Conservation (phyloP, 2,888 invertebrate species). For the Schizotus pectinicornis region DNA sequence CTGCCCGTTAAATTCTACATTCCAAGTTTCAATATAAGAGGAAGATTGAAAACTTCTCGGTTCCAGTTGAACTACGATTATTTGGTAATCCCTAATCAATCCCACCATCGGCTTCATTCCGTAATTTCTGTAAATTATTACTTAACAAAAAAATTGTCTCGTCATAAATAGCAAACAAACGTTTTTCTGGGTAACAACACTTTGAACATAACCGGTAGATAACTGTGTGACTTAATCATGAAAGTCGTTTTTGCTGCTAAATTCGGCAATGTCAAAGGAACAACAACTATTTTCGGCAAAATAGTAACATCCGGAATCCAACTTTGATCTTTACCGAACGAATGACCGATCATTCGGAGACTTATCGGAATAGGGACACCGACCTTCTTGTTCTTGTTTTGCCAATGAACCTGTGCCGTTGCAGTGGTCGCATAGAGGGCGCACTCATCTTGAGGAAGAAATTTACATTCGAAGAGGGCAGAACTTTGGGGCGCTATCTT, state of each 20-base stretch:
- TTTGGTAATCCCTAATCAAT: constrained; percentile 52
- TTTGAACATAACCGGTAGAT: constrained; percentile 56
- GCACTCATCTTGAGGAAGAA: constrained; percentile 46
- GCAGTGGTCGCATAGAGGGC: constrained; percentile 47
- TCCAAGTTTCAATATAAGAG: constrained; percentile 58
- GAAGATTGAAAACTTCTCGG: constrained; percentile 43
- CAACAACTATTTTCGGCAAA: constrained; percentile 40
- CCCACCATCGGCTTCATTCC: constrained; percentile 59
- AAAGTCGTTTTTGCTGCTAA: constrained; percentile 49
- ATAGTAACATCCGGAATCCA: constrained; percentile 47
- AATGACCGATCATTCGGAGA: constrained; percentile 43
- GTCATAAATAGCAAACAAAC: constrained; percentile 31
- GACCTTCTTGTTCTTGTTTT: constrained; percentile 13
- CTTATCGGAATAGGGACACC: constrained; percentile 40
- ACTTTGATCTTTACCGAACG: constrained; percentile 43
- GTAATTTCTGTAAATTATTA: constrained; percentile 47
- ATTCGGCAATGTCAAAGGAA: constrained; percentile 45
- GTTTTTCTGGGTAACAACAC: constrained; percentile 55
- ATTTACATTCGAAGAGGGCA: constrained; percentile 52
- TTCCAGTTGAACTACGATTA: constrained; percentile 55
- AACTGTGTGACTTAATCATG: constrained; percentile 52
- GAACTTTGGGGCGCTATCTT: constrained; percentile 44
- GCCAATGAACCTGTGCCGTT: constrained; percentile 49
- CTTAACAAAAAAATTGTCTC: constrained; percentile 4
- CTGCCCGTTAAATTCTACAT: constrained; percentile 56